Base-by-base conservation (phyloP, 92 coral and sea anemone genomes). In the Nematostella vectensis region DNA sequence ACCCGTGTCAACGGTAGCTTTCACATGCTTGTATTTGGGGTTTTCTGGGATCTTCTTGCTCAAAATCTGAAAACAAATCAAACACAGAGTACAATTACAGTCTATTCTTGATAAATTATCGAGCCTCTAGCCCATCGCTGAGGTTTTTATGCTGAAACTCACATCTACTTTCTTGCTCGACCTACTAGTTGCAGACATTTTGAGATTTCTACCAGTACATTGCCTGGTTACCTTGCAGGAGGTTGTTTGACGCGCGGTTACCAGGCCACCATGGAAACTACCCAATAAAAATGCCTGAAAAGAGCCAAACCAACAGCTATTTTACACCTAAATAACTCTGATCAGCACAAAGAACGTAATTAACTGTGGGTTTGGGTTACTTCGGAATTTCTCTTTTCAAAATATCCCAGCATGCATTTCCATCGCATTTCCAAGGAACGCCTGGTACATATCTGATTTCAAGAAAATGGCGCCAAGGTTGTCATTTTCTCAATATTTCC, bases 121-220 rank as follows among this genome's bases (percentile, higher is more conserved):
- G n/a, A n/a, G n/a, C n/a, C n/a, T n/a, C n/a, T n/a, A n/a, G n/a
- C n/a, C n/a, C n/a, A n/a, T n/a, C n/a, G n/a, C n/a, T n/a, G n/a
- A n/a, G n/a, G n/a, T n/a, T n/a, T n/a, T n/a, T n/a, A n/a, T n/a
- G n/a, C 29, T 27, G 15, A 56, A 60, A 72, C 94, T 62, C 54
- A 93, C 99, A 87, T 86, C 83, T 31, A 75, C 69, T 75, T 93
- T 93, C 77, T 72, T 93, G 48, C 48, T 71, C 47, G 93, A 82
- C 70, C 99, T 54, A 54, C 93, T 83, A 27, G 96, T 87, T n/a
- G 93, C 70, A 48, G 99, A 93, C 99, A 93, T 93, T 70, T 87
- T 82, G 71, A 65, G 50, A 54, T 69, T 37, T 59, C 25, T n/a
- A 25, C 26, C 20, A 59, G 37, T 65, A 57, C 72, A 63, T 73